phyloP scores from a whole-genome alignment of 2,888 invertebrate species.

The Zygogramma bicolorata region DNA sequence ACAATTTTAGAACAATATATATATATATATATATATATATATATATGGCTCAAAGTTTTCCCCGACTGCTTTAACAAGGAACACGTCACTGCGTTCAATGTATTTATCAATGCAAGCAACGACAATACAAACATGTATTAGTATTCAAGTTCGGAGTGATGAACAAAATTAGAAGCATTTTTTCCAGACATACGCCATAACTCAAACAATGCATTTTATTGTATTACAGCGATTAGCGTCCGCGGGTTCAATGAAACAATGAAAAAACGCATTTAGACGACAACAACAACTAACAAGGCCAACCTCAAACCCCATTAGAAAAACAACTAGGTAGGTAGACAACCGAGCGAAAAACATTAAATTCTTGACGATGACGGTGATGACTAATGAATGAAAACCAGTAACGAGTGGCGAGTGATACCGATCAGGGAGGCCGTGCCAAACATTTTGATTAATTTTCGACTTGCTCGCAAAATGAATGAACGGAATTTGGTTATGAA shows the following conservation, averaged over 20 bases:
- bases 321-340: conserved; percentile 33
- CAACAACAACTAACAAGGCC: conserved; percentile 27
- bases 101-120: conserved; percentile 17
- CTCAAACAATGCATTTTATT: conserved; percentile 17
- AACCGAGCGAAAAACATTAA: not conserved
- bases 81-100: conserved; percentile 19
- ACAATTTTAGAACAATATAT: too few species aligned
- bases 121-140: conserved; percentile 18
- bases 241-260: conserved; percentile 27
- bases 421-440: too few species aligned
- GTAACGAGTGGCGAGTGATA: too few species aligned
- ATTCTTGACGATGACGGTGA: not conserved
- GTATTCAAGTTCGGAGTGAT: conserved; percentile 21
- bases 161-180: conserved; percentile 31
- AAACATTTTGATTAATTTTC: too few species aligned
- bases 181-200: conserved; percentile 28
- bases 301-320: conserved; percentile 31
- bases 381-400: not conserved
- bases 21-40: too few species aligned
- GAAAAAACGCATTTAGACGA: conserved; percentile 18
- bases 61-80: too few species aligned
- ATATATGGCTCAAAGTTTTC: too few species aligned
- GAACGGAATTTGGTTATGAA: too few species aligned
- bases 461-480: not conserved
- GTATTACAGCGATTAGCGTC: not conserved